These are phyloP conservation scores for Mus spretus DNA, from an alignment of 2,797 vertebrate genomes.

Conservation along the genomic window DNA sequence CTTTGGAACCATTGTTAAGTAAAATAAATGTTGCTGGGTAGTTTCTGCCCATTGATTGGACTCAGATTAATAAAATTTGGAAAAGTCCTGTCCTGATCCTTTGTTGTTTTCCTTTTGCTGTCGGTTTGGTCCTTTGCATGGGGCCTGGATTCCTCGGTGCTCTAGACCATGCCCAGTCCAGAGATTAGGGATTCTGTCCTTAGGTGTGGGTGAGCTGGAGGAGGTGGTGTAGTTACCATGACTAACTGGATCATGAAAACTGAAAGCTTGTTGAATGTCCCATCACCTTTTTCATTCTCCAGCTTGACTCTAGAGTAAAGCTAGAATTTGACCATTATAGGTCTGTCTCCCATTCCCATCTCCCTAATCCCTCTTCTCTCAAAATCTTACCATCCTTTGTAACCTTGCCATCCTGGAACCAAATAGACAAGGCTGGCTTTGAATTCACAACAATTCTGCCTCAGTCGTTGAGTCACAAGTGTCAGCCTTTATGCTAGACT, in stretches of 20 bases:
- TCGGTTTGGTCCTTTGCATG: background rate
- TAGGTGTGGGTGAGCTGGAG: background rate
- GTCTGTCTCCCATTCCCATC: too few species aligned
- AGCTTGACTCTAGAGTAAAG: background rate
- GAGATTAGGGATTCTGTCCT: background rate
- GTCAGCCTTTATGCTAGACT: background rate
- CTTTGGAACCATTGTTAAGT: background rate
- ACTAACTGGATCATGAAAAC: background rate
- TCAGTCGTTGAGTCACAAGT: background rate
- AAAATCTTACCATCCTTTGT: background rate
- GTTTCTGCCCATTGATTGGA: background rate
- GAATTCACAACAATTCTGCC: background rate
- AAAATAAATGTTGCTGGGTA: background rate
- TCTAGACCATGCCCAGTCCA: background rate
- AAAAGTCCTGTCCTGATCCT: background rate
- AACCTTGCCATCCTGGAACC: background rate
- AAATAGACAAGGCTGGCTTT: background rate
- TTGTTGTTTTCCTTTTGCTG: background rate
- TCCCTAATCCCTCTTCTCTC: background rate
- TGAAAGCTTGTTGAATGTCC: background rate
- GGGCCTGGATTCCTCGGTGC: background rate
- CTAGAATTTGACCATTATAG: background rate
- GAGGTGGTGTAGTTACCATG: background rate
- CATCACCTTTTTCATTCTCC: background rate
- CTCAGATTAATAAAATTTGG: background rate